Evolutionary conservation across 1,140 invertebrate species (phyloP).

Genomic region (Galleria mellonella): DNA sequence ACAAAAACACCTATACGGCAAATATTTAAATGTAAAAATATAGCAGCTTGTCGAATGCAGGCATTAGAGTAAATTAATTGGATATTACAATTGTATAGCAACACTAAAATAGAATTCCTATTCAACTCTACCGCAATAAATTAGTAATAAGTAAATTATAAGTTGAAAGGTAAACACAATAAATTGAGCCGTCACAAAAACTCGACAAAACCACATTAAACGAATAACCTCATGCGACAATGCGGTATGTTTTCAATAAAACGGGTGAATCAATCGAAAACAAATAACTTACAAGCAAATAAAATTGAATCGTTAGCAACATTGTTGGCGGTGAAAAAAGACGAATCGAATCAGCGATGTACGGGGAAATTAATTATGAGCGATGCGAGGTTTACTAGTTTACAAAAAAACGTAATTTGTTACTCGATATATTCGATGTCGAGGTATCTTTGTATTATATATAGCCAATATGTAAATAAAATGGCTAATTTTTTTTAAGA

Average conservation of each 20-base stretch:
- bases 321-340: constrained; percentile 18
- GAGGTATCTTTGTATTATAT: too few relatives aligned
- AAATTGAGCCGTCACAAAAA: constrained; percentile 8
- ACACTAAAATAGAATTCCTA: too few relatives aligned
- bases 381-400: background rate
- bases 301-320: constrained; percentile 27
- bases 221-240: background rate
- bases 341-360: constrained; percentile 35
- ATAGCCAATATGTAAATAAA: too few relatives aligned
- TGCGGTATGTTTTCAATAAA: constrained; percentile 10
- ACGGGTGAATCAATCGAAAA: constrained; percentile 27
- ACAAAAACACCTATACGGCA: too few relatives aligned
- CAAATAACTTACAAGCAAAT: constrained; percentile 30
- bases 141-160: constrained; percentile 10
- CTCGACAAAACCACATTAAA: too few relatives aligned
- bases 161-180: constrained; percentile 5
- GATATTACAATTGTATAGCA: too few relatives aligned
- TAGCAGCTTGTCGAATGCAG: too few relatives aligned
- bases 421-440: too few relatives aligned
- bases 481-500: too few relatives aligned
- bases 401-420: too few relatives aligned
- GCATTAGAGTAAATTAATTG: too few relatives aligned
- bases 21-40: too few relatives aligned
- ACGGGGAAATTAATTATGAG: constrained; percentile 29
- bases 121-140: constrained; percentile 5